Evolutionary conservation across 1,140 invertebrate genomes (phyloP), one percentile per base, ranked within the genome.

Genomic region (Lepidurus couesii): DNA sequence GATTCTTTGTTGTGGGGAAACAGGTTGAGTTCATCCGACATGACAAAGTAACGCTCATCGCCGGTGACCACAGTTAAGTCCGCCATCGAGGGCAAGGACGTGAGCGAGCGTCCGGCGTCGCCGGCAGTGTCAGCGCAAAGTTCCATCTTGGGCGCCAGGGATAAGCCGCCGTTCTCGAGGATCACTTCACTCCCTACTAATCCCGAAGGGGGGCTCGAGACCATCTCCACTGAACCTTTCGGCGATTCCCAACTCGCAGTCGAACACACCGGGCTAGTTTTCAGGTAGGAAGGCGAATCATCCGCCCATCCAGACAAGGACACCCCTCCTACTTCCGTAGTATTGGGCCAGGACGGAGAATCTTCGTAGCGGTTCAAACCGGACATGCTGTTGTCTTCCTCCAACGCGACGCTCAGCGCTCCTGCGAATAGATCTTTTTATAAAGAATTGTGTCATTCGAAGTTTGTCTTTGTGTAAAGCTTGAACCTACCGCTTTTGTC

Each of bases 1-100:
- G 53, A 65, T 65, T 65, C 53, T 65, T 65, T 65, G 13, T 65
- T 65, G 53, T 65, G n/a, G 13, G 53, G 53, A 21, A 65, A 65
- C 16, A 65, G n/a, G 53, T 65, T 65, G 0, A 65, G 13, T 21
- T 65, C 53, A 13, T 65, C 53, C 53, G 53, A 65, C 53, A 65
- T 65, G 53, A 65, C 53, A 21, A 65, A 65, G 21, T 65, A 65
- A 13, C 53, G 53, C 53, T 65, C 53, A 13, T 65, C 53, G 13
- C 53, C 53, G 16, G 53, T 65, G 53, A 65, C 53, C 0, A 65
- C 53, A 13, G 53, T 65, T 13, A 65, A 65, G 53, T 65, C 53
- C 9, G 53, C n/a, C 53, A 65, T 65, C 16, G 53, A n/a, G 16
- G 53, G 53, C 0, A 65, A 16, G 9, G 53, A 7, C 53, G 53